Percentiles rank a stretch among this genome's conserved stretches.
phyloP scores from a whole-genome alignment of 2,888 invertebrate species.

The Campoletis raptor region DNA sequence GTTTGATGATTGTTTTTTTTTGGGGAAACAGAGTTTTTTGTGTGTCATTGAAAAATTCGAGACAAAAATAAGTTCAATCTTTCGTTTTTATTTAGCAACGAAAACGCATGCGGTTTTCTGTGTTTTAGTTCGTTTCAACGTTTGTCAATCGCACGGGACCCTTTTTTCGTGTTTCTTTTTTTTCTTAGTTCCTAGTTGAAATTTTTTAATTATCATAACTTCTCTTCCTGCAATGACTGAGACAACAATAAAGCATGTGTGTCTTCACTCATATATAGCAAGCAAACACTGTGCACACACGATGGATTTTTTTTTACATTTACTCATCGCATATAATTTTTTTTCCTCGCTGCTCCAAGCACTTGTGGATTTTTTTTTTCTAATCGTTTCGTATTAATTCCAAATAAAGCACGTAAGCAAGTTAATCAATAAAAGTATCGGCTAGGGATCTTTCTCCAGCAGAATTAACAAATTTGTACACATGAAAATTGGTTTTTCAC shows the following conservation, averaged over 20 bases:
- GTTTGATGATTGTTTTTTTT: constrained; percentile 69
- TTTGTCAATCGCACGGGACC: constrained; percentile 50
- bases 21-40: constrained; percentile 72
- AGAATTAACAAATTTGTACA: background rate
- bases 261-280: background rate
- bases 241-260: constrained; percentile 6
- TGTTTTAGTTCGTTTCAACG: constrained; percentile 38
- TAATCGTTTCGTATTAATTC: background rate
- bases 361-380: background rate
- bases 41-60: constrained; percentile 58
- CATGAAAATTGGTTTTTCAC: background rate
- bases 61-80: constrained; percentile 43
- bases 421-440: background rate
- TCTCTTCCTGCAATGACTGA: background rate
- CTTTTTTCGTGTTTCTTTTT: background rate
- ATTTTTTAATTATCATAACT: constrained; percentile 6
- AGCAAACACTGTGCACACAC: background rate
- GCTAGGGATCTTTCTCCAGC: background rate
- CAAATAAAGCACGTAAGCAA: background rate
- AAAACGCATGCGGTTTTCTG: constrained; percentile 29
- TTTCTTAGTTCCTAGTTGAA: background rate
- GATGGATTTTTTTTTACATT: background rate
- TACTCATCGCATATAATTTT: background rate
- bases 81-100: constrained; percentile 45
- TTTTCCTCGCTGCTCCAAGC: background rate